phyloP scores from a whole-genome alignment of 2,797 vertebrate genomes.

The Epinephelus awoara region DNA sequence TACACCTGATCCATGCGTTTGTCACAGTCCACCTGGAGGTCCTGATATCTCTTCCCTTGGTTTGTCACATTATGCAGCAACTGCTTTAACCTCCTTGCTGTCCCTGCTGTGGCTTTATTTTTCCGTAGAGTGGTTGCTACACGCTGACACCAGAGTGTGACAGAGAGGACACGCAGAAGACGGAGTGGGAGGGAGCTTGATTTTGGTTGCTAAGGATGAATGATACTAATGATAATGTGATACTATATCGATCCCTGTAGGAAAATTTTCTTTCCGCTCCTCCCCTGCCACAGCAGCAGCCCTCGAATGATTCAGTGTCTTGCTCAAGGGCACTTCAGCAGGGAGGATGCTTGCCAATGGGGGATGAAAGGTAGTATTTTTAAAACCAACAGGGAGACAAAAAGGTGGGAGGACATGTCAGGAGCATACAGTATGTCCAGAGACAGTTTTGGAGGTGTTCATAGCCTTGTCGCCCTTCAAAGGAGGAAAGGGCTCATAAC shows the following conservation, averaged over 20 bases:
- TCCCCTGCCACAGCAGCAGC: slow-evolving; percentile 31
- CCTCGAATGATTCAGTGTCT: slow-evolving; percentile 50
- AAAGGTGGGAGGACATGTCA: slow-evolving; percentile 2
- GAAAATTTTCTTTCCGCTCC: slow-evolving; percentile 53
- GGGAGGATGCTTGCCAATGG: slow-evolving; percentile 13
- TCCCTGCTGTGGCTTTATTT: slow-evolving; percentile 24
- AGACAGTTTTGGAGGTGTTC: slow-evolving; percentile 16
- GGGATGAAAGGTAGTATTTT: slow-evolving; percentile 4
- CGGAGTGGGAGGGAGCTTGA: slow-evolving; percentile 25
- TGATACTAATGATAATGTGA: slow-evolving; percentile 58
- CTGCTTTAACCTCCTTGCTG: slow-evolving; percentile 32
- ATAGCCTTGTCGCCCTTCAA: slow-evolving; percentile 41
- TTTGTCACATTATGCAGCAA: slow-evolving; percentile 48
- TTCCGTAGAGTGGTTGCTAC: slow-evolving; percentile 20
- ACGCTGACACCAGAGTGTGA: slow-evolving; percentile 24
- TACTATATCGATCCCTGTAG: slow-evolving; percentile 58
- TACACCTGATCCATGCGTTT: slow-evolving; percentile 11
- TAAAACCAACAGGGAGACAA: not conserved
- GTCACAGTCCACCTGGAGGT: slow-evolving; percentile 1
- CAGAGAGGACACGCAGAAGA: slow-evolving; percentile 32
- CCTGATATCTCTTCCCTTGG: slow-evolving; percentile 38
- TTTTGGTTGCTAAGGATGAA: slow-evolving; percentile 39
- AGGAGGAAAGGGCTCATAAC: slow-evolving; percentile 13
- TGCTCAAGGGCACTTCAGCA: slow-evolving; percentile 60
- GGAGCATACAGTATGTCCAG: not conserved